Evolutionary conservation across 2,888 invertebrate species (phyloP).

Genomic region (Nasonovia ribisnigri): DNA sequence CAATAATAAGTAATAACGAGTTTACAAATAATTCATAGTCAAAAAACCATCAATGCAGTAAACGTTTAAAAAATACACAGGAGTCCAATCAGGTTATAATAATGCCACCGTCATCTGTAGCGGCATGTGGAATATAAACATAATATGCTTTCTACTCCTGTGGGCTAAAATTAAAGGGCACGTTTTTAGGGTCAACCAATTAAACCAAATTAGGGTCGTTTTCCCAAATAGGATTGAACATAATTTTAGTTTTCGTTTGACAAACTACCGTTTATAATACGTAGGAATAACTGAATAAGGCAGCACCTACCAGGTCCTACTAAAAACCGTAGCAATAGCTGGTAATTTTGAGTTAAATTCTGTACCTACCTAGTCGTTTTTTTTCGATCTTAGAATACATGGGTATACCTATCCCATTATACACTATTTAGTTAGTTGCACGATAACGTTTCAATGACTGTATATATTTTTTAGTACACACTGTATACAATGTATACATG

Average conservation of each 20-base stretch:
- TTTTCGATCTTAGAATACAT: background rate
- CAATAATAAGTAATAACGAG: background rate
- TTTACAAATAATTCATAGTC: background rate
- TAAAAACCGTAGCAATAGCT: background rate
- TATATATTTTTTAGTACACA: background rate
- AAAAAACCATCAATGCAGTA: constrained; percentile 29
- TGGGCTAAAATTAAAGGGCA: constrained; percentile 29
- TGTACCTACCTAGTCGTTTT: background rate
- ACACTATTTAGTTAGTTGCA: background rate
- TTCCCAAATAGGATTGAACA: constrained; percentile 40
- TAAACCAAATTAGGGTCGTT: constrained; percentile 10
- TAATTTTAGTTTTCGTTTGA: background rate
- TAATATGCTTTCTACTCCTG: constrained; percentile 48
- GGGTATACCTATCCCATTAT: background rate
- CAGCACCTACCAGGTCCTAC: background rate
- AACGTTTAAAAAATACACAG: constrained; percentile 9
- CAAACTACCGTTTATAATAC: background rate
- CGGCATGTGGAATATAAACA: background rate
- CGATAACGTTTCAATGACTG: background rate
- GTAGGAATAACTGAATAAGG: background rate
- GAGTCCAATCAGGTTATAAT: constrained; percentile 12
- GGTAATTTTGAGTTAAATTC: background rate
- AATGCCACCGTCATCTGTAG: background rate
- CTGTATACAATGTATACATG: background rate
- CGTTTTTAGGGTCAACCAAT: constrained; percentile 12